Base-by-base conservation (phyloP, 2,888 invertebrate species). In the Drosophila lacicola region DNA sequence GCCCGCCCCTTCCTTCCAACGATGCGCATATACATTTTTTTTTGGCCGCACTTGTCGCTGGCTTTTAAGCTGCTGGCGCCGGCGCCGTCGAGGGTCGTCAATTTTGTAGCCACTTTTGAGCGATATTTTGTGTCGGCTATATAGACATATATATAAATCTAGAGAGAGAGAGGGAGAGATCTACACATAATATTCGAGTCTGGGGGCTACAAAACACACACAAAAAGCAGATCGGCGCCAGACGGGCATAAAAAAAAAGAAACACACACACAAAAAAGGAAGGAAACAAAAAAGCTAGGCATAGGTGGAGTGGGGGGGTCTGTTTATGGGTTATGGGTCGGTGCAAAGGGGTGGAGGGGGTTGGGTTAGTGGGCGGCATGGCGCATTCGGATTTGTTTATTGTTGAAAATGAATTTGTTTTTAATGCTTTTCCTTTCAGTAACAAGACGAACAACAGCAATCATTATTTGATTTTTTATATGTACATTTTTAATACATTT, bases 21-120 rank as follows among this genome's bases (percentile, higher is more conserved):
- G 19, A 9, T 36, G 8, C 14, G 11, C 47, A 14, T 44, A 42
- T 21, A 36, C 5, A 21, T 21, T 5, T 19, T 29, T 57, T 10
- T 25, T 42, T 41, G 63, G 11, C 41, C 56, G 68, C 78, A 74
- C 74, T 80, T 80, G 81, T 74, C 71, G 74, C 67, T 51, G 71
- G 25, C 55, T 62, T 74, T 74, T 55, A 53, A 74, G 75, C 75
- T 61, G 55, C 46, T 75, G 78, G 83, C 88, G 82, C 87, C 85
- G 85, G 76, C 80, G 84, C 79, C 82, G 77, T 34, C 56, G 66
- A 70, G 84, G 72, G 74, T 75, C 82, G 70, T 81, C 84, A 82
- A 85, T 74, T 53, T 66, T 66, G 57, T 63, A 67, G 74, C 66
- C 70, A 63, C 58, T 74, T 73, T 80, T 79, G 82, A 87, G 82